Evolutionary conservation across 2,888 invertebrate species (phyloP).

Genomic region (Euplagia quadripunctaria): DNA sequence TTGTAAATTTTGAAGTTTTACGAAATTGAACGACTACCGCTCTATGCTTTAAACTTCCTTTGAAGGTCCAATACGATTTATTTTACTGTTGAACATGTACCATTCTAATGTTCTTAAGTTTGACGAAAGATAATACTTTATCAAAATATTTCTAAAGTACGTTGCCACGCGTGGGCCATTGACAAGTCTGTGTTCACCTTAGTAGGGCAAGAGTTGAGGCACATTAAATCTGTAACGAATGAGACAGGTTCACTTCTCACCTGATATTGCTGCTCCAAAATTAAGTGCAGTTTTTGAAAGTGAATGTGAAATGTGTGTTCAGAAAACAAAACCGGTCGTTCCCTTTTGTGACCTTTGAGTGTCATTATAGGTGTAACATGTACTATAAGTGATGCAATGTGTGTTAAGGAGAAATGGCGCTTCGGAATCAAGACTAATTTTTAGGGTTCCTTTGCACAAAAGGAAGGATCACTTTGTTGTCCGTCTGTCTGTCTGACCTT

Average conservation of each 20-base stretch:
- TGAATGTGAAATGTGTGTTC: conserved; percentile 34
- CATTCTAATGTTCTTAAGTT: no score
- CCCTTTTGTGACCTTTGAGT: conserved; percentile 43
- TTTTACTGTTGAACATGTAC: no score
- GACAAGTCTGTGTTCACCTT: conserved; percentile 5
- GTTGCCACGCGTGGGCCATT: background rate
- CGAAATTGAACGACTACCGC: background rate
- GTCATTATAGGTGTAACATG: conserved; percentile 22
- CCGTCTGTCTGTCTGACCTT: no score
- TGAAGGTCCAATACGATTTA: no score
- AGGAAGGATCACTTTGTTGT: no score
- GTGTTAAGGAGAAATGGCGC: background rate
- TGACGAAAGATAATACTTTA: background rate
- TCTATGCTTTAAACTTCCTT: no score
- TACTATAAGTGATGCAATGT: background rate
- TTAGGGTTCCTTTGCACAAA: no score
- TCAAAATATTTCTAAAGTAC: background rate
- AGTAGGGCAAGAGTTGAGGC: conserved; percentile 19
- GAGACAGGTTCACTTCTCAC: conserved; percentile 28
- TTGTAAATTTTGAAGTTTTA: no score
- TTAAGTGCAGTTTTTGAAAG: conserved; percentile 47
- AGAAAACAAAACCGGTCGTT: conserved; percentile 38
- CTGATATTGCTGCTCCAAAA: conserved; percentile 41
- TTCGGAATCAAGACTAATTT: background rate
- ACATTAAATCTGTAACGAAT: conserved; percentile 31